phyloP scores from a whole-genome alignment of 2,113 vertebrate genomes.

The Sitta europaea region DNA sequence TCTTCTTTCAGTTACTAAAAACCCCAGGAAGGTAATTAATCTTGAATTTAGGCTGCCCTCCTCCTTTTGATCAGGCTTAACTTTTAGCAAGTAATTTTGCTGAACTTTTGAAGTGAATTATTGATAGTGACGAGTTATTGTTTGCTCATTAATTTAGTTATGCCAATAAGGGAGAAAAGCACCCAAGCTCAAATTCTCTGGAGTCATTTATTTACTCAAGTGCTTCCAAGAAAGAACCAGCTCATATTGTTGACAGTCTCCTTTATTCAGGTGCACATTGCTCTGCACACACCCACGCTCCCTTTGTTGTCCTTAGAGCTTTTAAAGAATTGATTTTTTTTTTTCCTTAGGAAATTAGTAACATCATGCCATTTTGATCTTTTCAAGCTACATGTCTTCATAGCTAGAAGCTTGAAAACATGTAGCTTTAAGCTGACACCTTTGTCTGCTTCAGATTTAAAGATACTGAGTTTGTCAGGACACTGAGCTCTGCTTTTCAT shows the following conservation, averaged over 20 bases:
- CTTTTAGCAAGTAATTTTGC: background rate
- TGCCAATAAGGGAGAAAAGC: background rate
- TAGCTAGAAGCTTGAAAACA: background rate
- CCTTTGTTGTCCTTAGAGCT: background rate
- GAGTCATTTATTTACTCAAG: slow-evolving; percentile 9
- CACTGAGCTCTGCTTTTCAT: background rate
- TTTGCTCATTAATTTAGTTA: slow-evolving; percentile 12
- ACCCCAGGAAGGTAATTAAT: background rate
- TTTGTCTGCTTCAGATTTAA: background rate
- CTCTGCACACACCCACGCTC: background rate
- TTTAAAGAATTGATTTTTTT: background rate
- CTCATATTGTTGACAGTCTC: background rate
- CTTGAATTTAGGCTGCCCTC: background rate
- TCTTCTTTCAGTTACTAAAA: background rate
- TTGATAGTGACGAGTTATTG: background rate
- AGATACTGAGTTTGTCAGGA: background rate
- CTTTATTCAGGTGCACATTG: background rate
- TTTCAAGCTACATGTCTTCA: background rate
- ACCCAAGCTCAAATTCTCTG: background rate
- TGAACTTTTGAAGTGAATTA: background rate
- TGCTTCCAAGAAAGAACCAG: slow-evolving; percentile 8
- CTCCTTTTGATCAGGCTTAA: background rate
- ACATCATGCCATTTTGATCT: background rate
- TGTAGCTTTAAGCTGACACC: background rate
- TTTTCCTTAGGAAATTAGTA: background rate